Evolutionary conservation across 2,113 vertebrate species (phyloP), one percentile per base, ranked within the genome.

Genomic region (Lampris megalopsis): DNA sequence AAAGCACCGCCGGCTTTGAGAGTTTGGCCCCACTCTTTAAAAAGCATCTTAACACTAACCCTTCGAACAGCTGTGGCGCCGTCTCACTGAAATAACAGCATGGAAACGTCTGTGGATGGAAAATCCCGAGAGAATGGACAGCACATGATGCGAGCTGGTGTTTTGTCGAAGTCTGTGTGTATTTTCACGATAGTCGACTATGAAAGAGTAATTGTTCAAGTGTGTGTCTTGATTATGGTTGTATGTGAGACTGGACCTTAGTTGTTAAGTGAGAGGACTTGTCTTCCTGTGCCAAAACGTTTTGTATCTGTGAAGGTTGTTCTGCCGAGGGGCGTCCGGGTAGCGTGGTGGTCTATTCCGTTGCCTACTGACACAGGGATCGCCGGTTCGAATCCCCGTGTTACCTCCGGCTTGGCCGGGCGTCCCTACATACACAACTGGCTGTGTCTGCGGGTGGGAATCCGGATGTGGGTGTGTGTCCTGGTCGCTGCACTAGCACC

Each of bases 41-140:
- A 24, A 73, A 77, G 56, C 81, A 63, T 77, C 81, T 80, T 82
- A 84, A 68, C 5, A 69, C 68, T 83, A 68, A 83, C 77, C 65
- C 70, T 48, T 69, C 72, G 48, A 9, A 68, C 82, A n/a, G 42
- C 86, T 59, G 78, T 68, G 71, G 42, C 60, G 74, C 48, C 66
- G 4, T 61, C 68, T 77, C 79, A 53, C 59, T 82, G 64, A 84
- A 63, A 82, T 81, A 64, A 76, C 79, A n/a, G 64, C 75, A 60
- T 76, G 7, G 56, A 61, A 56, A 6, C 53, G 8, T 13, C 6
- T 6, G 1, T 37, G 47, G 36, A 66, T 9, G 67, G 63, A 38
- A 73, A 67, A 52, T 13, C 24, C 8, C n/a, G 49, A 64, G 47
- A 54, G 40, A 5, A 57, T 52, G 63, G 69, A 49, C 40, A 1